Conservation (phyloP, 2,113 vertebrate species). For the Trichomycterus rosablanca region DNA sequence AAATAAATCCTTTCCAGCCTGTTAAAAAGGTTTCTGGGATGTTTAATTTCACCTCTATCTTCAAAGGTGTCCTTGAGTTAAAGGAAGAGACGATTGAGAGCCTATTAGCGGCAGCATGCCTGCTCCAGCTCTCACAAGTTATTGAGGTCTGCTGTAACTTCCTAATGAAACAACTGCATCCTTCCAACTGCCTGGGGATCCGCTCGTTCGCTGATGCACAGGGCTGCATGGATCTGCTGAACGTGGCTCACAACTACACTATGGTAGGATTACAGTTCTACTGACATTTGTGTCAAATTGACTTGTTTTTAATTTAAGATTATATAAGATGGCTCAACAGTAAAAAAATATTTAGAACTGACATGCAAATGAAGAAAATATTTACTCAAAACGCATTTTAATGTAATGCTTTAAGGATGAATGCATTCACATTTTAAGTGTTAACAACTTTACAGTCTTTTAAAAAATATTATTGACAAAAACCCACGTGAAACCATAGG, state of each 20-base stretch:
- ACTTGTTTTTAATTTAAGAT: too few relatives aligned
- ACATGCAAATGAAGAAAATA: too few relatives aligned
- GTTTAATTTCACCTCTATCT: background rate
- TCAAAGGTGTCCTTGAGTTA: constrained; percentile 79
- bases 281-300: background rate
- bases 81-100: constrained; percentile 96
- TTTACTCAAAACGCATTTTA: too few relatives aligned
- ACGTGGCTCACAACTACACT: constrained; percentile 90
- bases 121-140: constrained; percentile 91
- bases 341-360: too few relatives aligned
- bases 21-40: too few relatives aligned
- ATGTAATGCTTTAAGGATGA: too few relatives aligned
- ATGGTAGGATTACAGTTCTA: constrained; percentile 74
- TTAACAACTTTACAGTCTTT: too few relatives aligned
- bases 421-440: too few relatives aligned
- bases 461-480: too few relatives aligned
- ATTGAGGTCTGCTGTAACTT: constrained; percentile 95
- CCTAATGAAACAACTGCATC: constrained; percentile 95
- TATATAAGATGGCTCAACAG: too few relatives aligned
- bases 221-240: constrained; percentile 86
- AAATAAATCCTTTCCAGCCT: background rate
- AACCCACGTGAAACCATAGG: too few relatives aligned
- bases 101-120: constrained; percentile 88
- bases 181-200: constrained; percentile 95
- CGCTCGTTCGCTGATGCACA: constrained; percentile 93